Conservation (phyloP, 2,888 invertebrate species). For the Blastobasis adustella region DNA sequence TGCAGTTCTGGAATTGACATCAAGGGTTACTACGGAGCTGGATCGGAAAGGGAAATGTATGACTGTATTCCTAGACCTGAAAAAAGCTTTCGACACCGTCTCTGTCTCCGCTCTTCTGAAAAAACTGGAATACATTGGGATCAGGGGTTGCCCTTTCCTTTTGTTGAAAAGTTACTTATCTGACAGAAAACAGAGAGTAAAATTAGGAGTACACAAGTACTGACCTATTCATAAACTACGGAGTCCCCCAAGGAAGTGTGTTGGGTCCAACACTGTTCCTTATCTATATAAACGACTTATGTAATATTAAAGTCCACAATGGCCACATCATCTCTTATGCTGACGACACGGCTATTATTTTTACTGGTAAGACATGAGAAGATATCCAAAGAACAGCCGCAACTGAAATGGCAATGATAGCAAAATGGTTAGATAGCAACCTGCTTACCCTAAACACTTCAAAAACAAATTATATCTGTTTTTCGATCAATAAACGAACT, state of each 20-base stretch:
- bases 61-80: background rate
- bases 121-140: background rate
- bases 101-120: background rate
- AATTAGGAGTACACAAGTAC: background rate
- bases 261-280: too few species aligned
- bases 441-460: background rate
- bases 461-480: background rate
- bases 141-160: background rate
- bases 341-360: background rate
- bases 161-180: background rate
- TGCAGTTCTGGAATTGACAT: background rate
- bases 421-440: background rate
- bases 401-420: background rate
- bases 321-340: background rate
- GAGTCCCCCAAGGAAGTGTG: background rate
- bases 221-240: background rate
- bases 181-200: background rate
- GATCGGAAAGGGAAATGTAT: constrained; percentile 3
- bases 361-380: background rate
- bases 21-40: background rate
- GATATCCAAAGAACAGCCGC: background rate
- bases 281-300: background rate
- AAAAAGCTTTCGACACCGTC: background rate
- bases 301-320: background rate
- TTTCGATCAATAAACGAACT: background rate